A percentile compares a stretch with the other conserved stretches of the same genome.
Conservation (phyloP, 2,797 vertebrate genomes). For the Trematomus bernacchii region DNA sequence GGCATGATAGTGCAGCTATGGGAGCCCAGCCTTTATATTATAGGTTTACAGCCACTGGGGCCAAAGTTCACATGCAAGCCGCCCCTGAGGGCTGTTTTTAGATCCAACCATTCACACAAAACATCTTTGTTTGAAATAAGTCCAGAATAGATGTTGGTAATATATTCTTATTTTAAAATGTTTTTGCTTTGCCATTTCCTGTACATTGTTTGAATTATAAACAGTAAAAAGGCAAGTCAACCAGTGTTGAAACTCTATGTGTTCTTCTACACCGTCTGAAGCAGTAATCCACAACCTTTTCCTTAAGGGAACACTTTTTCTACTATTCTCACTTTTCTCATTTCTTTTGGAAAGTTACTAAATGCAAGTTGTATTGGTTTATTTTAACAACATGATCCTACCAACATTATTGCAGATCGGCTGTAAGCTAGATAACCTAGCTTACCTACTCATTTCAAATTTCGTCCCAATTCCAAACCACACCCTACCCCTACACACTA, state of each 20-base stretch:
- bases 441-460: too few species aligned
- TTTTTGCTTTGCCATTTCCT: slow-evolving; percentile 42
- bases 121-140: slow-evolving; percentile 56
- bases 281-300: too few species aligned
- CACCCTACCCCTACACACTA: too few species aligned
- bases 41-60: slow-evolving; percentile 56
- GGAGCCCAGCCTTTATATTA: slow-evolving; percentile 48
- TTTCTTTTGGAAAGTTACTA: too few species aligned
- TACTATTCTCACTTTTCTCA: too few species aligned
- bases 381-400: too few species aligned
- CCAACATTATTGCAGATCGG: too few species aligned
- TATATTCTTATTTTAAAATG: slow-evolving; percentile 16
- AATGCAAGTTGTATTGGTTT: too few species aligned
- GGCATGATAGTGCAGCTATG: slow-evolving; percentile 43
- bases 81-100: slow-evolving; percentile 53
- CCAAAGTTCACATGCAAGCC: slow-evolving; percentile 69
- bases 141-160: slow-evolving; percentile 20
- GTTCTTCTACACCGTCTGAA: neutral
- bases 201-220: slow-evolving; percentile 42
- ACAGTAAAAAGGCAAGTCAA: slow-evolving; percentile 13
- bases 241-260: neutral
- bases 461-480: too few species aligned
- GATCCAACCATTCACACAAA: slow-evolving; percentile 53
- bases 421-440: too few species aligned
- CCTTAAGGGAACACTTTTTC: too few species aligned